These are phyloP conservation scores for Notamacropus eugenii DNA, from an alignment of 2,797 vertebrate species.

Conservation along the genomic window DNA sequence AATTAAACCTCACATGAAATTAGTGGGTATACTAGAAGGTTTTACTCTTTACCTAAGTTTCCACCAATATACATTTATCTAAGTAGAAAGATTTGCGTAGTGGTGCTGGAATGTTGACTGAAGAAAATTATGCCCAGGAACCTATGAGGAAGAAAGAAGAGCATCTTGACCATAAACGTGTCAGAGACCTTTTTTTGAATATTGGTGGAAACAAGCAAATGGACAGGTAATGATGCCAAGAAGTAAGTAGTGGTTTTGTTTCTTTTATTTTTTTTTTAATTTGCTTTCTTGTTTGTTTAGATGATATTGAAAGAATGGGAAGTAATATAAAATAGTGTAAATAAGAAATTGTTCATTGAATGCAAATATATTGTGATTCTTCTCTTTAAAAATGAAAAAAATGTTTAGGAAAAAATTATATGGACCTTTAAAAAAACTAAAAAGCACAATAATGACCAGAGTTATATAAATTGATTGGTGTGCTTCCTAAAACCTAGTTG, in stretches of 20 bases:
- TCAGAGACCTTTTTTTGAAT: background rate
- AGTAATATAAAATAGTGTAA: background rate
- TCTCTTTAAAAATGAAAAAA: background rate
- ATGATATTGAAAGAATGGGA: background rate
- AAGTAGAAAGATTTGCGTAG: background rate
- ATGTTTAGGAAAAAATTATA: background rate
- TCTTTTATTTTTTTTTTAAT: background rate
- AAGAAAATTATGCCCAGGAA: background rate
- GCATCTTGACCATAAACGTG: background rate
- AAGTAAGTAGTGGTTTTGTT: background rate
- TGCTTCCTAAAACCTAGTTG: background rate
- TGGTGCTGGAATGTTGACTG: background rate
- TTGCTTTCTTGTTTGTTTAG: background rate
- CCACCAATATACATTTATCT: background rate
- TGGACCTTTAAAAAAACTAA: background rate
- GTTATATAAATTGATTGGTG: background rate
- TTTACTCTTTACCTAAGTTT: background rate
- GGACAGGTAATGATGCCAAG: background rate
- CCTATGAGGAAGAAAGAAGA: background rate
- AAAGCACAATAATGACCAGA: background rate
- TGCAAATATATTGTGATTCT: background rate
- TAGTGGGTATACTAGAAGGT: background rate
- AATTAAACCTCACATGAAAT: background rate
- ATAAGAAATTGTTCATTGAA: background rate
- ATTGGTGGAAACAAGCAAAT: background rate